Percentiles rank a stretch among this genome's conserved stretches.
Evolutionary conservation across 1,140 invertebrate genomes (phyloP).

Genomic region (Drosophila funebris): DNA sequence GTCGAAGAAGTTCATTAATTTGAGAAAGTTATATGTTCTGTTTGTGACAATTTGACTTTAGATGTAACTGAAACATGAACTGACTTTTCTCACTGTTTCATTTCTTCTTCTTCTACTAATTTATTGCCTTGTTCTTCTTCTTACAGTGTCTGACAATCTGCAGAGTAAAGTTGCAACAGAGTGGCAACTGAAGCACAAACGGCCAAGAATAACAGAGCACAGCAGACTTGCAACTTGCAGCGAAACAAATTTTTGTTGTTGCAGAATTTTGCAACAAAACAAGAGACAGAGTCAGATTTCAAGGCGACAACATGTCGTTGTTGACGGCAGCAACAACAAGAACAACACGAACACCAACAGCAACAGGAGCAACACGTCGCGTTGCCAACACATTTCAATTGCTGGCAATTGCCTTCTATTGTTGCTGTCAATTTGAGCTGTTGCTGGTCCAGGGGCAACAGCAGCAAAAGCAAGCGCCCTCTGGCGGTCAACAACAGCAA

Average conservation of each 20-base stretch:
- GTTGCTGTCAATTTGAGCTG: slow-evolving; percentile 55
- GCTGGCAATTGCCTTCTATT: slow-evolving; percentile 63
- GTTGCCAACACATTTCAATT: slow-evolving; percentile 68
- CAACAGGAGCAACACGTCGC: slow-evolving; percentile 27
- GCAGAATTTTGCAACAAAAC: slow-evolving; percentile 52
- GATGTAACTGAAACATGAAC: slow-evolving; percentile 38
- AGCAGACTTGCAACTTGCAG: slow-evolving; percentile 15
- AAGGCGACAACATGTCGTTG: slow-evolving; percentile 62
- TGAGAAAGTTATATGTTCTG: not conserved
- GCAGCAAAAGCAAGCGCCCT: slow-evolving; percentile 26
- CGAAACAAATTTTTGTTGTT: slow-evolving; percentile 45
- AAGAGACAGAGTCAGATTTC: slow-evolving; percentile 19
- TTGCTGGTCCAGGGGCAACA: slow-evolving; percentile 53
- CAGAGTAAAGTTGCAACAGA: slow-evolving; percentile 39
- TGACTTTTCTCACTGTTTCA: slow-evolving; percentile 52
- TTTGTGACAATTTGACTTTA: slow-evolving; percentile 5
- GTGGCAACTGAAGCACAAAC: slow-evolving; percentile 24
- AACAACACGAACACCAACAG: slow-evolving; percentile 2
- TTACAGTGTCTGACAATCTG: slow-evolving; percentile 58
- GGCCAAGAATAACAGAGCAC: slow-evolving; percentile 34
- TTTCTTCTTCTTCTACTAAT: not conserved
- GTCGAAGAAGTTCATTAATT: not conserved
- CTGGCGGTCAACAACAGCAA: slow-evolving; percentile 55
- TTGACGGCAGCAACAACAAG: slow-evolving; percentile 57
- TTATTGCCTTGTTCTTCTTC: slow-evolving; percentile 35